Evolutionary conservation across 1,140 invertebrate genomes (phyloP), one percentile per base, ranked within the genome.

Genomic region (Zaprionus lachaisei): DNA sequence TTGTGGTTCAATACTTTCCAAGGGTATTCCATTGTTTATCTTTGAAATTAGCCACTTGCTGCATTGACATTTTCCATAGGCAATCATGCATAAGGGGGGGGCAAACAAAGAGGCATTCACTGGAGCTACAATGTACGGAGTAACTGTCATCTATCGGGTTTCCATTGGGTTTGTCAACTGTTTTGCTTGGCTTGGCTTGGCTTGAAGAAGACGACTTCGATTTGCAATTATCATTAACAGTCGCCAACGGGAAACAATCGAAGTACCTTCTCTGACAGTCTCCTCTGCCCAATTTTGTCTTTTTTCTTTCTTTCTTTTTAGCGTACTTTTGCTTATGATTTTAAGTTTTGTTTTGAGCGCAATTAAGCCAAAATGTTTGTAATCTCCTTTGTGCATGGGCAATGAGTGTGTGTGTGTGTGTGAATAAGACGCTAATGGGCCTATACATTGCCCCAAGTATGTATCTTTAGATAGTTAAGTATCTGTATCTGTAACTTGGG

Each of bases 81-180:
- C 83, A 86, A 86, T 86, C 80, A 86, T 77, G 80, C 83, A 86
- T 78, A 2, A 5, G 47, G 74, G 76, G 70, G 70, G 65, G 65
- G 49, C 67, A 70, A 71, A 47, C 49, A 34, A 44, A 41, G 44
- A 26, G 49, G 47, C 49, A 24, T 51, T 51, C 47, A 51, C 47
- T 17, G 41, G 15, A 47, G 41, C 5, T 41, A 75, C 61, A 28
- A 51, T 73, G 60, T 77, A 49, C 65, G 63, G 68, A 72, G 28
- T 56, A 58, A 67, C 76, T 83, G 86, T 72, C 83, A 85, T 79
- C 80, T 83, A 77, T 81, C 69, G 61, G 79, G 78, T 89, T 89
- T 87, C 85, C 68, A 65, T 63, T 73, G 78, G 68, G 71, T 79
- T 81, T 89, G 84, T 89, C 84, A 87, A 83, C 79, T 61, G 83